Base-by-base conservation (phyloP, 2,113 vertebrate genomes). In the Periophthalmus modestus region DNA sequence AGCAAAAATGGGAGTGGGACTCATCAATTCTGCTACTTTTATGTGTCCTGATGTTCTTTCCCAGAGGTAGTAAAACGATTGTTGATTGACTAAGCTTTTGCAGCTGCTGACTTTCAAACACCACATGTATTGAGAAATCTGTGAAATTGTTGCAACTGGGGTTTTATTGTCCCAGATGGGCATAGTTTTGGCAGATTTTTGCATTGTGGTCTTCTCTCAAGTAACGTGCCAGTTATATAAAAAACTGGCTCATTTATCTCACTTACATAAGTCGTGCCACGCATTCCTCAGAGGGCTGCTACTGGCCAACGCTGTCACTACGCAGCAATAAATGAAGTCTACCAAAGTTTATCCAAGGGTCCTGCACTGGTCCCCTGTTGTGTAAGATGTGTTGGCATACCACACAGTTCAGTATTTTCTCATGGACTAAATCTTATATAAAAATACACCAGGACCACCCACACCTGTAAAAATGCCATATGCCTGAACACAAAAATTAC, bases 201-300 rank as follows among this genome's bases (percentile, higher is more conserved):
- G 66, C 84, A 83, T 16, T 73, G 78, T 58, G 68, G 73, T 70
- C 68, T 74, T 28, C 28, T 71, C 71, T 76, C 75, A 43, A 58
- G 62, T 16, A 43, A 34, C 0, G 4, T 55, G 71, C 67, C 39
- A 62, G 70, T 21, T 34, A 23, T 87, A 76, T 67, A 82, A 79
- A 90, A 87, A 75, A 75, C 5, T 0, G 72, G 73, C 28, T 84
- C 78, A 89, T 89, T 84, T 80, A 83, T 86, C 82, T 77, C 65
- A 54, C 15, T 90, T 86, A 79, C 18, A 5, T 87, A 88, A 89
- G 68, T 66, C 7, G 10, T 47, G 70, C n/a, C 66, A 69, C 54
- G 69, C 87, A 90, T 91, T 89, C 85, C 82, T 83, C 83, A 82
- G 74, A 19, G 72, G 13, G n/a, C 77, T 79, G 73, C 77, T 71